A percentile compares a stretch with the other conserved stretches of the same genome.
These are phyloP conservation scores for Xylocampa areola DNA, from an alignment of 2,888 invertebrate species.

Conservation along the genomic window DNA sequence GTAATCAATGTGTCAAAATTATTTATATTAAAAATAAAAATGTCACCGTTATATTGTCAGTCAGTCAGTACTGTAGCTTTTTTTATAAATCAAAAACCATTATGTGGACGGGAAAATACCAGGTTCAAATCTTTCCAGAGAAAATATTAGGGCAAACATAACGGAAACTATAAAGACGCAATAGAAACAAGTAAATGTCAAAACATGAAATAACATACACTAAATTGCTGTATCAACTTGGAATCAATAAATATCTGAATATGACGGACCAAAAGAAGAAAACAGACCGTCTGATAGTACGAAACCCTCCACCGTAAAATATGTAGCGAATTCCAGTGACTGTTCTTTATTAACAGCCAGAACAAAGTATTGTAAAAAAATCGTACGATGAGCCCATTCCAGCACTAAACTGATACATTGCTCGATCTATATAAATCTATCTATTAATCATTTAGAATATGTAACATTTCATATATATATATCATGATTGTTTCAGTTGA, in stretches of 20 bases:
- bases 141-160: constrained; percentile 1
- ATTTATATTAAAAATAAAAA: too few species aligned
- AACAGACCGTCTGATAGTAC: constrained; percentile 21
- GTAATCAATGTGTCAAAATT: too few species aligned
- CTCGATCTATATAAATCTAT: constrained; percentile 11
- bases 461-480: constrained; percentile 1
- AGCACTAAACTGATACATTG: constrained; percentile 26
- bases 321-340: constrained; percentile 9
- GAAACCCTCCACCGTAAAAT: constrained; percentile 34
- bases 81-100: constrained; percentile 6
- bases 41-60: constrained; percentile 44
- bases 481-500: constrained; percentile 8
- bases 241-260: constrained; percentile 11
- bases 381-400: background rate
- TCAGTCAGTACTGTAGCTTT: constrained; percentile 28
- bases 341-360: constrained; percentile 4
- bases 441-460: constrained; percentile 19
- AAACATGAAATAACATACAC: constrained; percentile 16
- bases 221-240: constrained; percentile 10
- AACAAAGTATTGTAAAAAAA: constrained; percentile 2
- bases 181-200: constrained; percentile 17
- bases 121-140: constrained; percentile 9
- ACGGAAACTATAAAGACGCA: constrained; percentile 27
- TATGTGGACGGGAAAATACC: background rate
- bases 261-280: constrained; percentile 4